phyloP scores from a whole-genome alignment of 2,113 vertebrate genomes.

The Gymnocephalus cernua region DNA sequence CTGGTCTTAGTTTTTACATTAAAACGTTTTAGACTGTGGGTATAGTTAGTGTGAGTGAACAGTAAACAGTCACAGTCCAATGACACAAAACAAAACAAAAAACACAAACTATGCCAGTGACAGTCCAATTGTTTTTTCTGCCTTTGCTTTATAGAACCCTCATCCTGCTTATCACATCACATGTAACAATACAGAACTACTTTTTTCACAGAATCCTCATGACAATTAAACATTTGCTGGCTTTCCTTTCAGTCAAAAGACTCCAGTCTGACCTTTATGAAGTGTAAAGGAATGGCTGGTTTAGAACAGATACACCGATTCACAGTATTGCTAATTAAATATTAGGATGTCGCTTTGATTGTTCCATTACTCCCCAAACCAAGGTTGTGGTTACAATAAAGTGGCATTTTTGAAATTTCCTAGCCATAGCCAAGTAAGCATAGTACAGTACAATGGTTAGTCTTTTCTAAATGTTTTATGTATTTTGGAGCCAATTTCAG shows the following conservation, averaged over 20 bases:
- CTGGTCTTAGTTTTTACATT: neutral
- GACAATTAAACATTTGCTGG: neutral
- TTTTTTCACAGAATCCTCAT: neutral
- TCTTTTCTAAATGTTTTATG: neutral
- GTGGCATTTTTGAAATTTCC: neutral
- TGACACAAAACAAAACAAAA: no score
- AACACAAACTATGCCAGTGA: neutral
- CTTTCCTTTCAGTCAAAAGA: neutral
- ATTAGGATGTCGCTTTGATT: neutral
- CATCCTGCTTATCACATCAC: neutral
- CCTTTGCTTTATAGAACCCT: neutral
- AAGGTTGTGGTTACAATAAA: neutral
- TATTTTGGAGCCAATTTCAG: neutral
- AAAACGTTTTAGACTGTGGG: neutral
- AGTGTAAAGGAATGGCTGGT: neutral
- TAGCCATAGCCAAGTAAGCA: neutral
- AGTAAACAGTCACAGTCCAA: neutral
- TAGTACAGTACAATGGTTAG: neutral
- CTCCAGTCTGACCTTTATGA: conserved; percentile 11
- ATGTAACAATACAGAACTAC: neutral
- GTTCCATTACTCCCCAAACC: neutral
- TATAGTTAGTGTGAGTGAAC: conserved; percentile 34
- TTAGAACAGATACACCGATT: neutral
- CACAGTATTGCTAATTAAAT: neutral
- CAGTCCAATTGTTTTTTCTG: neutral